Base-by-base conservation (phyloP, 2,888 invertebrate genomes). In the Seira sanloemensis region DNA sequence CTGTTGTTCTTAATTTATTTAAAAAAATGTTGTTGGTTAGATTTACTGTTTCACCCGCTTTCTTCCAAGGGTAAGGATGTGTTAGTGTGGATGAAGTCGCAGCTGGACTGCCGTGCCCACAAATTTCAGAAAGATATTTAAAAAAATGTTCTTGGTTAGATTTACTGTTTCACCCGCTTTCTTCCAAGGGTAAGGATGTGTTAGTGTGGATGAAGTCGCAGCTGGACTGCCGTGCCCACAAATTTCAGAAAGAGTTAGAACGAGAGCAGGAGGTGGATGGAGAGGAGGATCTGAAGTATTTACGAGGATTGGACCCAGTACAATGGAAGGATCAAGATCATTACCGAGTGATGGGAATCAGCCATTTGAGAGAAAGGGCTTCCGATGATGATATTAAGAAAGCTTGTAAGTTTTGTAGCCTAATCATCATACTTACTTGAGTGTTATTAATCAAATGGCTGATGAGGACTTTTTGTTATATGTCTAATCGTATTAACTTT, bases 311-410 rank as follows among this genome's bases (percentile, higher is more conserved):
- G 87, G 97, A 98, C 92, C 98, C 98, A 1, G 97, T 96, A 91
- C 96, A 97, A 90, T 99, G 98, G 98, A 98, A 98, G 91, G 94
- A 96, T 90, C 98, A 99, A 92, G 99, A 99, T 91, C 99, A 99
- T 91, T 99, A 99, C 92, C 96, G 95, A 50, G 98, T 99, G 18
- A 92, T 99, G 85, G 99, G 99, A 73, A 93, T 99, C 90, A 95
- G 94, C 89, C 94, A 95, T 86, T 92, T 95, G 73, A 94, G 99
- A 83, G 94, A 94, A 91, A 94, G 94, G 91, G 98, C 99, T 0
- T 95, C 96, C 0, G 97, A 97, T 89, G 97, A 97, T 84, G 96
- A 98, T 90, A 97, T 99, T 86, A 97, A 97, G 91, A 94, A 95
- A 90, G 97, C 98, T 24, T 99, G 98, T 94, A 94, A 96, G 93